Base-by-base conservation (phyloP, 1,140 invertebrate species). In the Pseudomyrmex dendroicus region DNA sequence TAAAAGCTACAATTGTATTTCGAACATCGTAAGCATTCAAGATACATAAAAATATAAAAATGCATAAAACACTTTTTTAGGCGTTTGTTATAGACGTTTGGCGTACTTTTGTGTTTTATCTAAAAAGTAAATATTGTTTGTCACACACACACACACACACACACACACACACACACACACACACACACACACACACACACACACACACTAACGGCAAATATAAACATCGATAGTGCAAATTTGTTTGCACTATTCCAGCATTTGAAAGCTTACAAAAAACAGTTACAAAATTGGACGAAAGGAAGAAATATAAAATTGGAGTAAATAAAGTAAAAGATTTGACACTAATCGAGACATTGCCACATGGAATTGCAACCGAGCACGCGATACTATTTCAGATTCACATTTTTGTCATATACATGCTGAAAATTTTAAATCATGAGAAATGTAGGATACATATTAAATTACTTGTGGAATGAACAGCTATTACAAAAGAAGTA, bases 71-170 rank as follows among this genome's bases (percentile, higher is more conserved):
- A 35, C 2, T 15, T 63, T 22, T 74, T 63, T 63, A 63, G 25
- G 44, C 17, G 48, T 77, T 67, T 54, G 56, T 67, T 54, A 54
- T 54, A 67, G 48, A 76, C 8, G 0, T 44, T 50, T 46, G 54
- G 67, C 52, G n/a, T 76, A 76, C n/a, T 35, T 64, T 56, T 20
- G 25, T 62, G 4, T 74, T 13, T 62, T 50, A 17, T 63, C 63
- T 74, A 46, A 63, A 15, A 74, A 74, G 46, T 35, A 48, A 74
- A 74, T 63, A 63, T 63, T 74, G 54, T 70, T 54, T 61, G 46
- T 22, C 25, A 25, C 25, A 25, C 25, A 25, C 25, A 25, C 25
- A 25, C 25, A 25, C 25, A 25, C 25, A n/a, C n/a, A n/a, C 25
- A 25, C 25, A 25, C 25, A 25, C 25, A 25, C 25, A 25, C 25